Evolutionary conservation across 2,888 invertebrate genomes (phyloP), one percentile per base, ranked within the genome.

Genomic region (Dyspetes luteomarginatus): DNA sequence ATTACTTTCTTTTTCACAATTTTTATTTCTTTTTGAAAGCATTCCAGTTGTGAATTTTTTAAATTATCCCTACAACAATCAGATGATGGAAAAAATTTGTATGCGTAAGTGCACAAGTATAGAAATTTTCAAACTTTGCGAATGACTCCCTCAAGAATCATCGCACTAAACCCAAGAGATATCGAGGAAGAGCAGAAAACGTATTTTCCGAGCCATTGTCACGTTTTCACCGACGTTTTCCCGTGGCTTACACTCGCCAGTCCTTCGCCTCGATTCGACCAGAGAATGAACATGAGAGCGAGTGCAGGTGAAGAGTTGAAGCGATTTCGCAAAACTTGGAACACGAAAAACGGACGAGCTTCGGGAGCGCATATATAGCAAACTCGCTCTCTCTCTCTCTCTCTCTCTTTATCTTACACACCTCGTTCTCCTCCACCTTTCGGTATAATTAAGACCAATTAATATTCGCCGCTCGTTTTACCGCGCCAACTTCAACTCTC

Each of bases 391-490:
- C 52, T 50, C 55, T 12, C 64, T 52, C 64, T 75, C 81, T 65
- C 77, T 45, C 64, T 12, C 36, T 0, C 36, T 30, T n/a, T n/a
- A n/a, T n/a, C n/a, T n/a, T n/a, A n/a, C n/a, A n/a, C 65, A 58
- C 56, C 73, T 75, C 58, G 5, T 5, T 30, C 22, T 72, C 60
- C 74, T 75, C 58, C 62, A 45, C 62, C 77, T 81, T 77, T 77
- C 24, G 43, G 87, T 86, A 89, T 90, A 89, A 90, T 90, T 89
- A 90, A 88, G 86, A 83, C 86, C 89, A 89, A 90, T 90, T 90
- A 90, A 90, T 90, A 90, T 90, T 90, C 90, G 88, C 82, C 79
- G 80, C 83, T 85, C 87, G 88, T 88, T 86, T 82, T 67, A 72
- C 74, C 56, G 64, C 77, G 68, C 68, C 73, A 73, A 50, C 77